phyloP scores from a whole-genome alignment of 2,888 invertebrate genomes.

The Melanostoma scalare region DNA sequence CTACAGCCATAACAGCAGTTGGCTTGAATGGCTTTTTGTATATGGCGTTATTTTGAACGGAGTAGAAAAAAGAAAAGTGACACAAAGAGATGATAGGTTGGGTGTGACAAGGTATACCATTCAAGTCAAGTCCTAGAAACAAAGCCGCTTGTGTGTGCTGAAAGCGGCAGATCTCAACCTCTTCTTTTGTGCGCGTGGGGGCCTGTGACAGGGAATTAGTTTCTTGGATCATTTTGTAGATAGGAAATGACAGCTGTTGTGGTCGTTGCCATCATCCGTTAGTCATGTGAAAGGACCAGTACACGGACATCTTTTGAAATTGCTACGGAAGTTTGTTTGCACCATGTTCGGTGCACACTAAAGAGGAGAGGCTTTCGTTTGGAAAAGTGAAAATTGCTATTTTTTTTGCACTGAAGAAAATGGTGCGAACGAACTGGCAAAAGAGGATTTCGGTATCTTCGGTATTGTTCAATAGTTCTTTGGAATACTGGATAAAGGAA shows the following conservation, averaged over 20 bases:
- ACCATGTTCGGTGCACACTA: too few relatives aligned
- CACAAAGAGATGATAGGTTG: constrained; percentile 25
- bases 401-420: too few relatives aligned
- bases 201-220: constrained; percentile 51
- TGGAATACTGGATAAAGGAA: too few relatives aligned
- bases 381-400: too few relatives aligned
- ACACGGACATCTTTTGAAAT: neutral
- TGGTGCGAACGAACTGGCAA: too few relatives aligned
- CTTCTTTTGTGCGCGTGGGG: neutral
- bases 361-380: too few relatives aligned
- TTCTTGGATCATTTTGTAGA: constrained; percentile 63
- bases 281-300: neutral
- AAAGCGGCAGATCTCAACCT: constrained; percentile 36
- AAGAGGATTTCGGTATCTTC: too few relatives aligned
- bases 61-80: neutral
- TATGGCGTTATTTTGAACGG: constrained; percentile 9
- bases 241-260: constrained; percentile 46
- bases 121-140: constrained; percentile 47
- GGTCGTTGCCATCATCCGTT: constrained; percentile 38
- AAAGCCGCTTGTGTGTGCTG: constrained; percentile 28
- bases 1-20: constrained; percentile 41
- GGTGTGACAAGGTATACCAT: constrained; percentile 34
- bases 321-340: constrained; percentile 11
- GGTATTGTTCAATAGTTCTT: too few relatives aligned
- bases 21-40: constrained; percentile 50